Base-by-base conservation (phyloP, 2,797 vertebrate genomes). In the Aulostomus chinensis region DNA sequence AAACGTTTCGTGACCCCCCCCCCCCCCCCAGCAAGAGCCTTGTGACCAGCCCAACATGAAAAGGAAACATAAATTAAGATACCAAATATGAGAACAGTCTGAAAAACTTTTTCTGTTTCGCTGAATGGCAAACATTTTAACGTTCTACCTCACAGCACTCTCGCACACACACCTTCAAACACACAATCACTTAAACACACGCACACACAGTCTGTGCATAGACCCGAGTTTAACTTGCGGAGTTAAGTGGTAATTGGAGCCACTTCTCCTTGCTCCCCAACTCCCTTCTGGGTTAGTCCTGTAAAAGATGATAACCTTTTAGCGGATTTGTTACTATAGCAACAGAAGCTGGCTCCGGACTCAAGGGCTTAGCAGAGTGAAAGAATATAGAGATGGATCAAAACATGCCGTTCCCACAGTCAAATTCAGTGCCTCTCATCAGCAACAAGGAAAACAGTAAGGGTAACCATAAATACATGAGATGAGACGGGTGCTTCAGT, bases 41-140 rank as follows among this genome's bases (percentile, higher is more conserved):
- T 51, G 57, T 58, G 68, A 80, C 40, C 42, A 76, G 68, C 48
- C 54, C 53, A 46, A 75, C 29, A 83, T 57, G 69, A 71, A 78
- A 67, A 70, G 26, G 47, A 75, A 73, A 76, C 81, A 86, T 84
- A 81, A 80, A 86, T 88, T 83, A 80, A 82, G 58, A 76, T 80
- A 61, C 48, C 58, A 77, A 78, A 86, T 36, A 63, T 75, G 38
- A 66, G 61, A 88, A 88, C 67, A 86, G 76, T 84, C 75, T 55
- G 68, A 81, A 84, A 67, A 33, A 13, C 24, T 0, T 52, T 30
- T 56, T 66, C 34, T 49, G 33, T 36, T 21, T 40, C 30, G 25
- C 43, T 75, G 68, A 81, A 76, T 78, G 53, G 48, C 12, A 2
- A 59, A 72, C 60, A 64, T 52, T 66, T 71, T 22, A 51, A 76